Conservation (phyloP, 1,140 invertebrate species). For the Drosophila hydei region DNA sequence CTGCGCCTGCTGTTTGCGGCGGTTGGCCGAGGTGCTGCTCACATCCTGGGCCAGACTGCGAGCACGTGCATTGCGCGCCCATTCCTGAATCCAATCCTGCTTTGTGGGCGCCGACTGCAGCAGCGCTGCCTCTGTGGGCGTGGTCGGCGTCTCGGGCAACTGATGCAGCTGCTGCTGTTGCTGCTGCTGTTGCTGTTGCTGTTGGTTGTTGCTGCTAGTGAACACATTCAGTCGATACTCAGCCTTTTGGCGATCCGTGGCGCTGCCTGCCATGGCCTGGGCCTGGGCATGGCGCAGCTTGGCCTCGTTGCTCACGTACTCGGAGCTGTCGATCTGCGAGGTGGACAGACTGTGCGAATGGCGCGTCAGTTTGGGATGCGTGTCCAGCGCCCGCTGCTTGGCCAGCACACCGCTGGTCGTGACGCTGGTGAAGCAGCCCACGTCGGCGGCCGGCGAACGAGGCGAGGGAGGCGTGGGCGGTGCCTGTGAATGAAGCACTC, state of each 20-base stretch:
- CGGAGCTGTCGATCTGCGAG: constrained; percentile 86
- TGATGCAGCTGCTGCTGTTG: constrained; percentile 55
- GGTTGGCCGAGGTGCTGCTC: constrained; percentile 54
- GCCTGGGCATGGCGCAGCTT: constrained; percentile 67
- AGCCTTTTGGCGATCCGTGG: constrained; percentile 81
- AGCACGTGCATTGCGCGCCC: constrained; percentile 80
- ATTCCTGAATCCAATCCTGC: constrained; percentile 83
- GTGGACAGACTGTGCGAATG: constrained; percentile 86
- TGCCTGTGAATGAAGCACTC: constrained; percentile 83
- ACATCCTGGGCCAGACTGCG: constrained; percentile 76
- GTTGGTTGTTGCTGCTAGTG: constrained; percentile 63
- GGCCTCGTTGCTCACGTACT: constrained; percentile 85
- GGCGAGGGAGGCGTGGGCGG: constrained; percentile 58
- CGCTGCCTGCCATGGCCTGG: constrained; percentile 58
- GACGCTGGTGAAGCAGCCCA: constrained; percentile 86
- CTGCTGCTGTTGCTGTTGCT: constrained; percentile 38
- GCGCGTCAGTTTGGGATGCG: constrained; percentile 73
- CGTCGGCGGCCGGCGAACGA: constrained; percentile 75
- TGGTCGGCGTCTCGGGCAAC: constrained; percentile 73
- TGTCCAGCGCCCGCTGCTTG: constrained; percentile 81
- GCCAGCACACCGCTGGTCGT: constrained; percentile 87
- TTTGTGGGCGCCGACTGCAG: constrained; percentile 79
- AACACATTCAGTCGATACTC: constrained; percentile 82
- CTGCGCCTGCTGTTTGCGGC: constrained; percentile 60
- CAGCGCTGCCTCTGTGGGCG: constrained; percentile 69